Evolutionary conservation across 2,797 vertebrate genomes (phyloP).

Genomic region (Threskiornis aethiopicus): DNA sequence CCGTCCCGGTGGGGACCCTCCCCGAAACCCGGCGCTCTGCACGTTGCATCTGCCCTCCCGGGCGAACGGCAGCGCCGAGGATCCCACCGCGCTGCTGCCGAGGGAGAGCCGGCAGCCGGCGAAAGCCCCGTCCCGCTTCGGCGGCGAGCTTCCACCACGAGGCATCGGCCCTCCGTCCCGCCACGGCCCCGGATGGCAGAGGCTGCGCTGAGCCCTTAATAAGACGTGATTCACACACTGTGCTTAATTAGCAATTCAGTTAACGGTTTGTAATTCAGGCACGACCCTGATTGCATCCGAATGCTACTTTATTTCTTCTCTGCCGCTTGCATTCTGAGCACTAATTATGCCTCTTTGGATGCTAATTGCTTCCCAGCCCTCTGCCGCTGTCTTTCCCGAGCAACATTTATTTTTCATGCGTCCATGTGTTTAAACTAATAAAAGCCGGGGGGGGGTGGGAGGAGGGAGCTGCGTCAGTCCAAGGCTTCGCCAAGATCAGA

Average conservation of each 20-base stretch:
- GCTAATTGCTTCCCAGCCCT: slow-evolving; percentile 71
- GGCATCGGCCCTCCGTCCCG: rapidly evolving
- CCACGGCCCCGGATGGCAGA: neutral
- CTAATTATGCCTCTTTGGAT: slow-evolving; percentile 71
- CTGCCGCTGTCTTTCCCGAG: slow-evolving; percentile 28
- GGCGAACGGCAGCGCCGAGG: neutral
- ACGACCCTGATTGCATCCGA: slow-evolving; percentile 67
- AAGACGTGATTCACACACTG: slow-evolving; percentile 48
- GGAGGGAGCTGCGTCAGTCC: neutral
- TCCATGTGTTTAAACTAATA: slow-evolving; percentile 52
- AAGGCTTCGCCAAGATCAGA: neutral
- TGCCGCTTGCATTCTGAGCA: slow-evolving; percentile 57
- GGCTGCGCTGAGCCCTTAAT: neutral
- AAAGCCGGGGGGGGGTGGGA: neutral
- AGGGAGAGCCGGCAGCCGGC: neutral
- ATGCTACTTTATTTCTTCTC: slow-evolving; percentile 58
- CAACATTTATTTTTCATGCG: slow-evolving; percentile 60
- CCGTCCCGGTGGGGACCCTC: neutral
- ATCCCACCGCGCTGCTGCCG: rapidly evolving
- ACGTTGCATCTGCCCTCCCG: rapidly evolving
- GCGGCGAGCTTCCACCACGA: rapidly evolving
- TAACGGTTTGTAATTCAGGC: slow-evolving; percentile 59
- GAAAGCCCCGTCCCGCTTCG: neutral
- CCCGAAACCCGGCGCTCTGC: neutral
- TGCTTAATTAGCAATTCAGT: slow-evolving; percentile 61